Percentiles rank a stretch among this genome's conserved stretches.
Evolutionary conservation across 2,797 vertebrate species (phyloP).

Genomic region (Tachyglossus aculeatus): DNA sequence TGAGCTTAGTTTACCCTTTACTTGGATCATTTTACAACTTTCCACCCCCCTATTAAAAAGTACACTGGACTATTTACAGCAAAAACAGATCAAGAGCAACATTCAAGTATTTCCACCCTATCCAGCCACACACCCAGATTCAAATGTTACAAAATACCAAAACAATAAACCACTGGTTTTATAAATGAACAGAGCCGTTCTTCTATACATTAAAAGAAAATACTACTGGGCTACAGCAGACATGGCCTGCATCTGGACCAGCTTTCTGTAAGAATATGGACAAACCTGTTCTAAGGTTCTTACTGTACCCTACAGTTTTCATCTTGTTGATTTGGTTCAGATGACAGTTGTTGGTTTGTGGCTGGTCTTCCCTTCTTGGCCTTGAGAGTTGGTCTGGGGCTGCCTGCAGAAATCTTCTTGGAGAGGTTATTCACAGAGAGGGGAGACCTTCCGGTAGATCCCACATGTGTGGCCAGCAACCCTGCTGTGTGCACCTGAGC

Average conservation of each 20-base stretch:
- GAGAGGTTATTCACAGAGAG: slow-evolving; percentile 53
- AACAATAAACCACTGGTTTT: no score
- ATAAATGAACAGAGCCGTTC: no score
- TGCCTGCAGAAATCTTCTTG: slow-evolving; percentile 36
- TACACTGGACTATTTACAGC: background rate
- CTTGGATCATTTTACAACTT: background rate
- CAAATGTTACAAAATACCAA: no score
- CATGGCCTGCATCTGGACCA: no score
- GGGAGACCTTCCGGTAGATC: slow-evolving; percentile 26
- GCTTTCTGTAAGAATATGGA: no score
- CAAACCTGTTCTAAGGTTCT: no score
- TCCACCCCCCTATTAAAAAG: no score
- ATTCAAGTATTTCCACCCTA: background rate
- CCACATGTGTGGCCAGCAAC: background rate
- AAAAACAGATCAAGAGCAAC: background rate
- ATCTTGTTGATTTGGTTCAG: slow-evolving; percentile 60
- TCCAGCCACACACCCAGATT: background rate
- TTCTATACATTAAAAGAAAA: no score
- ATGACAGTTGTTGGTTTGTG: slow-evolving; percentile 31
- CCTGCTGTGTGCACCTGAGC: slow-evolving; percentile 7
- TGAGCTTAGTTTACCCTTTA: background rate
- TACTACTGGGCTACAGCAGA: no score
- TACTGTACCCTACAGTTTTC: slow-evolving; percentile 88
- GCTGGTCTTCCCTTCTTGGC: slow-evolving; percentile 21
- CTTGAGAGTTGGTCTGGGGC: background rate